Evolutionary conservation across 2,888 invertebrate genomes (phyloP).

Genomic region (Chloromyia formosa): DNA sequence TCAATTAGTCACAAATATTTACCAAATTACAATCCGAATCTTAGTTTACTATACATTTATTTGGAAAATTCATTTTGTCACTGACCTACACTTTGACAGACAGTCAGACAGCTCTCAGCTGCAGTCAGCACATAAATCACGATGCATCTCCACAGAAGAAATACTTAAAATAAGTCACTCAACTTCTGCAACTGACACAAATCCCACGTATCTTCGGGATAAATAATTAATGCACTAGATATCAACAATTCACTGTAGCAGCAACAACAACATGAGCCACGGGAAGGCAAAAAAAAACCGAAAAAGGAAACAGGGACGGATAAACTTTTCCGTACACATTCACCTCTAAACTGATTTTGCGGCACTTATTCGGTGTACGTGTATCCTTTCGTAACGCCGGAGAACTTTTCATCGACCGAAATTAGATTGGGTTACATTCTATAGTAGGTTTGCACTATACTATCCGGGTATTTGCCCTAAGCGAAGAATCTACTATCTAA

Average conservation of each 20-base stretch:
- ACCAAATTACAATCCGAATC: too few relatives aligned
- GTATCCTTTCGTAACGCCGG: not conserved
- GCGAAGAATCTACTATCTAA: not conserved
- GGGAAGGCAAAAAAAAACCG: too few relatives aligned
- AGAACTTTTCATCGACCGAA: not conserved
- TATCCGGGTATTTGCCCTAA: not conserved
- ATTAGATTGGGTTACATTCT: not conserved
- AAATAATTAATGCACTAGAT: slow-evolving; percentile 14
- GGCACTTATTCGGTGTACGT: not conserved
- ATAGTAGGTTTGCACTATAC: not conserved
- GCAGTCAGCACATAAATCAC: not conserved
- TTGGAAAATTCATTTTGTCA: not conserved
- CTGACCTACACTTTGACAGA: not conserved
- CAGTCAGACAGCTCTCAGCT: not conserved
- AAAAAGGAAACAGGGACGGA: too few relatives aligned
- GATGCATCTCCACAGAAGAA: too few relatives aligned
- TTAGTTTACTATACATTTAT: too few relatives aligned
- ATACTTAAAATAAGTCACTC: not conserved
- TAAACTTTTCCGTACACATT: not conserved
- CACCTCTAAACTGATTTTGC: not conserved
- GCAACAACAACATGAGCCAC: not conserved
- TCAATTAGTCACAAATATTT: too few relatives aligned
- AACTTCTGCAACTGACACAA: not conserved
- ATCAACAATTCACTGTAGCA: not conserved
- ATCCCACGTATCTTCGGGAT: not conserved